These are phyloP conservation scores for Pissodes strobi DNA, from an alignment of 1,140 invertebrate genomes.

Conservation along the genomic window DNA sequence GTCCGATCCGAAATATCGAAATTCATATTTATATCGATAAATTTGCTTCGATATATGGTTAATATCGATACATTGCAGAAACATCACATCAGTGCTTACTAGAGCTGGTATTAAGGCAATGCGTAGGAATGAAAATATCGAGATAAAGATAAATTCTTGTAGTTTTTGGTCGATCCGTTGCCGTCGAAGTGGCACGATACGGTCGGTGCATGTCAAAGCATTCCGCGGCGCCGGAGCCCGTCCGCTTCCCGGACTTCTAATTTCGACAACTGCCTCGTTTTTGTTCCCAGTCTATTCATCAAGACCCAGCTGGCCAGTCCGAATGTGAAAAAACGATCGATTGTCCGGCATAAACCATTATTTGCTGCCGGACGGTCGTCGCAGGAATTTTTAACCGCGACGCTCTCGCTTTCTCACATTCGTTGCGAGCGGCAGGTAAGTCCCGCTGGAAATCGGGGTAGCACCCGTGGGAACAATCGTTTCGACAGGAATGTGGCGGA, in stretches of 20 bases:
- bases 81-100: too few relatives aligned
- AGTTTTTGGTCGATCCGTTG: too few relatives aligned
- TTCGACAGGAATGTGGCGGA: too few relatives aligned
- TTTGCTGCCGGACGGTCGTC: slow-evolving; percentile 28
- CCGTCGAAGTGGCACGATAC: slow-evolving; percentile 12
- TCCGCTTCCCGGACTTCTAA: slow-evolving; percentile 52
- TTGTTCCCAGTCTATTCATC: slow-evolving; percentile 52
- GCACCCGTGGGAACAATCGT: slow-evolving; percentile 4
- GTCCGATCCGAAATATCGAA: too few relatives aligned
- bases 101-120: too few relatives aligned
- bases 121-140: too few relatives aligned
- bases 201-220: slow-evolving; percentile 51
- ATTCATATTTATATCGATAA: too few relatives aligned
- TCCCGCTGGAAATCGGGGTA: neutral
- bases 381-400: slow-evolving; percentile 25
- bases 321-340: slow-evolving; percentile 39
- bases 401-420: slow-evolving; percentile 28
- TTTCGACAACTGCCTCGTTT: slow-evolving; percentile 52
- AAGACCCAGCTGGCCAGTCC: slow-evolving; percentile 42
- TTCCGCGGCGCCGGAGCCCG: slow-evolving; percentile 45
- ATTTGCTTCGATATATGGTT: too few relatives aligned
- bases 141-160: too few relatives aligned
- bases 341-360: slow-evolving; percentile 37
- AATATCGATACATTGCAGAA: too few relatives aligned
- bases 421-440: neutral